Evolutionary conservation across 1,140 invertebrate genomes (phyloP).

Genomic region (Drosophila oshimai): DNA sequence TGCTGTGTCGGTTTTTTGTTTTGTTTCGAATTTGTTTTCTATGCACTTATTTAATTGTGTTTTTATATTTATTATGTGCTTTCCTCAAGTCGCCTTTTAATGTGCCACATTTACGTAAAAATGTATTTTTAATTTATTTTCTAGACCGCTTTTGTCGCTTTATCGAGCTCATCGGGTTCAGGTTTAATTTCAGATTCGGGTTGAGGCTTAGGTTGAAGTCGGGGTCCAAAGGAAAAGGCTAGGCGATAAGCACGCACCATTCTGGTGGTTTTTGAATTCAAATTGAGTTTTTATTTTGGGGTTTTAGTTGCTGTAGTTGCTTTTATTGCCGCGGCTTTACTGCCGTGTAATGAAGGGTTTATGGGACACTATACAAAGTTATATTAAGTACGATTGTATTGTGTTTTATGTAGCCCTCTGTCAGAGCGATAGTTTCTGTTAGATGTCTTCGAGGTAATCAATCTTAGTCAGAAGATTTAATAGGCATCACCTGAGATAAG

Average conservation of each 20-base stretch:
- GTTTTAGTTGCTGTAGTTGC: constrained; percentile 38
- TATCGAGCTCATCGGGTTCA: constrained; percentile 67
- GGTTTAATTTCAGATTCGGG: constrained; percentile 30
- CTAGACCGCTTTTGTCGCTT: constrained; percentile 60
- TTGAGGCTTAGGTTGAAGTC: constrained; percentile 9
- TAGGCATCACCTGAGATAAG: background rate
- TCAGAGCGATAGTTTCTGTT: constrained; percentile 10
- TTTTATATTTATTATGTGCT: constrained; percentile 78
- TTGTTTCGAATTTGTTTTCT: constrained; percentile 48
- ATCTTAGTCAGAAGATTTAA: constrained; percentile 16
- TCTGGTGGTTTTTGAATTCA: constrained; percentile 60
- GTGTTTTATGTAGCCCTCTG: constrained; percentile 9
- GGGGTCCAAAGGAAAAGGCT: constrained; percentile 26
- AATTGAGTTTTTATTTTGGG: constrained; percentile 71
- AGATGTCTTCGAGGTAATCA: constrained; percentile 17
- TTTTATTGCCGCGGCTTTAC: constrained; percentile 36
- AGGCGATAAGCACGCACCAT: constrained; percentile 73
- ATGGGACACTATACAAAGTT: constrained; percentile 45
- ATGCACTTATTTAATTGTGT: constrained; percentile 76
- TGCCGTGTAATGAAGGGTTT: constrained; percentile 69
- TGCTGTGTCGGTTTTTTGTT: constrained; percentile 15
- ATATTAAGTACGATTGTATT: constrained; percentile 27
- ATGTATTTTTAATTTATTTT: constrained; percentile 80
- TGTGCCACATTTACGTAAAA: constrained; percentile 76
- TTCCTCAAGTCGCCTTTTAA: constrained; percentile 61